Evolutionary conservation across 1,140 invertebrate genomes (phyloP), one percentile per base, ranked within the genome.

Genomic region (Sinella curviseta): DNA sequence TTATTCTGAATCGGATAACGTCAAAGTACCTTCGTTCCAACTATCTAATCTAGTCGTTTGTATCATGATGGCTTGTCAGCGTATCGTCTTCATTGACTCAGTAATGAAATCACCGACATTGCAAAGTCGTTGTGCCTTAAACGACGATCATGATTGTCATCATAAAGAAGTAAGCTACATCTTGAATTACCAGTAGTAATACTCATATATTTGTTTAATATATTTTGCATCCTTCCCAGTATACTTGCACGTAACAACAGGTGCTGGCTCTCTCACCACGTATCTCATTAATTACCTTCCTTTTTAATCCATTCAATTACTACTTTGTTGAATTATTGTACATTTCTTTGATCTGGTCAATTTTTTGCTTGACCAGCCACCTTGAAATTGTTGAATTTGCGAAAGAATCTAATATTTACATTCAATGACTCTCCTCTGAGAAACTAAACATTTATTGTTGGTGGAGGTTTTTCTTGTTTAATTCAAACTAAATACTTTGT

Each of bases 221-320:
- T 70, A 16, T 33, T n/a, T 8, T 70, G 26, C 55, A 14, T 60
- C 3, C 24, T 26, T 8, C 14, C n/a, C n/a, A n/a, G n/a, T n/a
- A n/a, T n/a, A n/a, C n/a, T n/a, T n/a, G n/a, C 24, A 60, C 55
- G 55, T 70, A 70, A 70, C 31, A 31, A 70, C 65, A 70, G 31
- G 26, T 70, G 65, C 26, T 33, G 26, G 8, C 31, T 4, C 26
- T 33, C 65, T 14, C 24, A 12, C 12, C 24, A 26, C 24, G 57
- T 26, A 60, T 30, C 65, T 70, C 65, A 70, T 70, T 70, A 70
- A 70, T 70, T 70, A 70, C 31, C 26, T 16, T 14, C 31, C 8
- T 70, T 70, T n/a, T 70, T 70, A 70, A 70, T 70, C 31, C 65
- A 70, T 70, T 70, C 30, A 33, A 70, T 70, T 70, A 60, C 55